Conservation (phyloP, 2,888 invertebrate genomes). For the Craniophora ligustri region DNA sequence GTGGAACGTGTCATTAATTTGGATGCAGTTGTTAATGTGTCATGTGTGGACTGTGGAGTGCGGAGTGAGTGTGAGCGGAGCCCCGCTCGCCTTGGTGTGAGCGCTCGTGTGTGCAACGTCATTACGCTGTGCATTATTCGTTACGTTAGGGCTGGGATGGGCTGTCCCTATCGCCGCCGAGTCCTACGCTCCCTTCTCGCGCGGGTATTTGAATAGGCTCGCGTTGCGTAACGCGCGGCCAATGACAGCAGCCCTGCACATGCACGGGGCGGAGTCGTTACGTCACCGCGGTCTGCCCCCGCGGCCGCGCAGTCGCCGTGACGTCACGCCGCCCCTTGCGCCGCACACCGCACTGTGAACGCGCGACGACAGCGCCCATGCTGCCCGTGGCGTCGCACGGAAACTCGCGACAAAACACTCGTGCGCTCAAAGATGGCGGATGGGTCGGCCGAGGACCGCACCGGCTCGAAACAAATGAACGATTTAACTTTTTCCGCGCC, state of each 20-base stretch:
- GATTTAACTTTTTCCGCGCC: conserved; percentile 87
- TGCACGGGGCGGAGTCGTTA: conserved; percentile 88
- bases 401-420: conserved; percentile 87
- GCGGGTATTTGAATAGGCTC: conserved; percentile 81
- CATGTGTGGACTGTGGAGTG: no score
- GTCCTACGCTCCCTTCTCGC: conserved; percentile 83
- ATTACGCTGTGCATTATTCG: conserved; percentile 84
- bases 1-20: conserved; percentile 75
- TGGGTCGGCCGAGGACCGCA: conserved; percentile 91
- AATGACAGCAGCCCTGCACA: conserved; percentile 86
- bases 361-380: conserved; percentile 78
- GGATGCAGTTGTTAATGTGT: conserved; percentile 80
- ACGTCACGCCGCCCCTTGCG: conserved; percentile 77
- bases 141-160: conserved; percentile 82
- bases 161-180: conserved; percentile 75
- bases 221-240: conserved; percentile 87
- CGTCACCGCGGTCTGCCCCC: conserved; percentile 85
- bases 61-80: conserved; percentile 45
- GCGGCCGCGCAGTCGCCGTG: conserved; percentile 86
- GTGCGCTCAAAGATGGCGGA: conserved; percentile 95
- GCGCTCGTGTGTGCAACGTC: conserved; percentile 62
- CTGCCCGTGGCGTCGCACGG: conserved; percentile 69
- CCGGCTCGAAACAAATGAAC: conserved; percentile 89
- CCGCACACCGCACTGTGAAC: conserved; percentile 70
- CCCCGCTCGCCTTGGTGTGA: conserved; percentile 48